These are phyloP conservation scores for Heteromurus nitidus DNA, from an alignment of 2,888 invertebrate species.

Conservation along the genomic window DNA sequence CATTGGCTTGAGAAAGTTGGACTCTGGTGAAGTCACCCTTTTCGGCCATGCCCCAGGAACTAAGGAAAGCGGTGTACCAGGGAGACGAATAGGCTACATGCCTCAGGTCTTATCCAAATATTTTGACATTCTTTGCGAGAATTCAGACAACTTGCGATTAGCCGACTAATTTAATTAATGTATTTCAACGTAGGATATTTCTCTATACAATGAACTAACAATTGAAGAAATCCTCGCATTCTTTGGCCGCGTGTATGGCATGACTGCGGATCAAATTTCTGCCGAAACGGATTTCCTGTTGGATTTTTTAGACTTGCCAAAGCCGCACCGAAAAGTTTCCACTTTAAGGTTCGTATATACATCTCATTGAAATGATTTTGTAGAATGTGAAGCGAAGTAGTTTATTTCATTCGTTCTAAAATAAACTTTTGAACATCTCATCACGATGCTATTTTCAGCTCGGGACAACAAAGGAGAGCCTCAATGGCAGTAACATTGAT, in stretches of 20 bases:
- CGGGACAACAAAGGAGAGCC: constrained; percentile 76
- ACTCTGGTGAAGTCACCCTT: constrained; percentile 91
- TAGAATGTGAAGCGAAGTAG: too few species aligned
- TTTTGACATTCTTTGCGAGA: too few species aligned
- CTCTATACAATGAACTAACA: constrained; percentile 79
- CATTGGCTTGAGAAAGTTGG: constrained; percentile 88
- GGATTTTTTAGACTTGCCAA: constrained; percentile 92
- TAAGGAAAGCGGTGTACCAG: constrained; percentile 91
- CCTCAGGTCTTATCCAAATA: too few species aligned
- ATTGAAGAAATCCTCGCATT: constrained; percentile 96
- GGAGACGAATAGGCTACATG: constrained; percentile 96
- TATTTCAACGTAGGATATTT: too few species aligned
- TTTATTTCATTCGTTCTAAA: too few species aligned
- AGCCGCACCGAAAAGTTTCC: constrained; percentile 74
- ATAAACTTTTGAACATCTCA: too few species aligned
- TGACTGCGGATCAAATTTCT: constrained; percentile 87
- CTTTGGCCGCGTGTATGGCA: constrained; percentile 96
- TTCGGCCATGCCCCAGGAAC: constrained; percentile 93
- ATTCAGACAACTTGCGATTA: too few species aligned
- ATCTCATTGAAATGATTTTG: too few species aligned
- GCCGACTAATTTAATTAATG: too few species aligned
- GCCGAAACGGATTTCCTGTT: constrained; percentile 89
- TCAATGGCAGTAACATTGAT: constrained; percentile 76
- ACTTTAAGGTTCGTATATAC: too few species aligned
- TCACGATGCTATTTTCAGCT: too few species aligned